phyloP scores from a whole-genome alignment of 2,113 vertebrate genomes.

The Prolemur simus region DNA sequence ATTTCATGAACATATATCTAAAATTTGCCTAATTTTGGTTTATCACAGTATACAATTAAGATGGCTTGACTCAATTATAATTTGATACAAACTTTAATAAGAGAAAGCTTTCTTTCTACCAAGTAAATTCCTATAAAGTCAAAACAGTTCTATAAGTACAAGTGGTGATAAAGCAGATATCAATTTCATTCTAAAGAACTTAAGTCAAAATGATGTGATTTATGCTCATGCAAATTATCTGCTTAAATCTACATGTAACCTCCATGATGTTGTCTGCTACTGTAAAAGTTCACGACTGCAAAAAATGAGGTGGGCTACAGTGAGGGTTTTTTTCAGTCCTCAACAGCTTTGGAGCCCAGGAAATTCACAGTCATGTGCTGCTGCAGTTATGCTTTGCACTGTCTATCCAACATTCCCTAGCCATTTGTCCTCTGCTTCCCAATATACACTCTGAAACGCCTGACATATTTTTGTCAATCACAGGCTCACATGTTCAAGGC shows the following conservation, averaged over 20 bases:
- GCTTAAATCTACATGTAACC: not conserved
- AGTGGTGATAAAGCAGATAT: not conserved
- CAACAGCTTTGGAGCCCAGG: too few relatives aligned
- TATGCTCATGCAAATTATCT: not conserved
- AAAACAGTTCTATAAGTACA: not conserved
- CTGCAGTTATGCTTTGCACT: not conserved
- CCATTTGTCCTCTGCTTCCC: not conserved
- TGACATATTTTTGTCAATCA: slow-evolving; percentile 6
- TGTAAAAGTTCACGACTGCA: not conserved
- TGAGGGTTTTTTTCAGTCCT: not conserved
- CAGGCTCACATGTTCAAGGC: not conserved
- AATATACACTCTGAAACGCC: not conserved
- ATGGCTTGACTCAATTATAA: not conserved
- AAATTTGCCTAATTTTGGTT: not conserved
- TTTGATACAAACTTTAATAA: not conserved
- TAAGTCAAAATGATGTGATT: not conserved
- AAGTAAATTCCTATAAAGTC: not conserved
- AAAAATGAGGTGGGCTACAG: accelerated
- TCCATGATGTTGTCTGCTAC: not conserved
- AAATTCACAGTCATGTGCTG: accelerated
- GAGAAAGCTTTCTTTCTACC: not conserved
- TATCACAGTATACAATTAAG: not conserved
- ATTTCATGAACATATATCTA: not conserved
- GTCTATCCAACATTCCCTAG: not conserved
- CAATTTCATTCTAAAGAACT: not conserved